These are phyloP conservation scores for Drosophila parabipectinata DNA, from an alignment of 1,140 invertebrate genomes.

Conservation along the genomic window DNA sequence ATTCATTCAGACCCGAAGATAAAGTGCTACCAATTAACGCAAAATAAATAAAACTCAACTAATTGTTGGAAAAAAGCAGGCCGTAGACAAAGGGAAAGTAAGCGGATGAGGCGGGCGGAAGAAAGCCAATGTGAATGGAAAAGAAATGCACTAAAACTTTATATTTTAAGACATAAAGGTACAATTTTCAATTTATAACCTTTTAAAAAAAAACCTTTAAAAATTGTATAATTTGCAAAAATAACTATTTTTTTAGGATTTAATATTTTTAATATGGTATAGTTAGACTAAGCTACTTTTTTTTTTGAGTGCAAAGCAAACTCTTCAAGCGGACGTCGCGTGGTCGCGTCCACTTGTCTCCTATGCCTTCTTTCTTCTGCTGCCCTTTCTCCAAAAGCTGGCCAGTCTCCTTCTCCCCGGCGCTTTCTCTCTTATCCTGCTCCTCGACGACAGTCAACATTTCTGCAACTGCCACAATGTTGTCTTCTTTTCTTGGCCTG, in stretches of 20 bases:
- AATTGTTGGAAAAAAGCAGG: conserved; percentile 75
- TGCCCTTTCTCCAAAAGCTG: neutral
- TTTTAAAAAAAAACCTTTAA: no score
- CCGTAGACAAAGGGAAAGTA: conserved; percentile 44
- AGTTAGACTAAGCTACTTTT: neutral
- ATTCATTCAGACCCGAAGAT: conserved; percentile 78
- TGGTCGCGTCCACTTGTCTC: conserved; percentile 54
- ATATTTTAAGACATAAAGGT: no score
- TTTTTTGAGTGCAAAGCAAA: conserved; percentile 47
- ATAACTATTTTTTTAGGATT: no score
- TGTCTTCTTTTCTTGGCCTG: conserved; percentile 68
- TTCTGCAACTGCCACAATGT: conserved; percentile 82
- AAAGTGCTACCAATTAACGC: conserved; percentile 84
- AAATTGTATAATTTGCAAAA: no score
- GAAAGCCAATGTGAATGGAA: conserved; percentile 20
- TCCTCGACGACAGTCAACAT: conserved; percentile 68
- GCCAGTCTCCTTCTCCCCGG: neutral
- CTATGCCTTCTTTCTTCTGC: conserved; percentile 30
- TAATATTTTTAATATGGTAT: no score
- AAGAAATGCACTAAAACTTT: neutral
- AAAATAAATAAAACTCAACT: conserved; percentile 84
- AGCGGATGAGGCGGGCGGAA: conserved; percentile 25
- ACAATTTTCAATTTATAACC: no score
- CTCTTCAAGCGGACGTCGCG: conserved; percentile 55
- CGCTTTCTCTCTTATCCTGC: neutral